Evolutionary conservation across 1,140 invertebrate genomes (phyloP), one percentile per base, ranked within the genome.

Genomic region (Leptinotarsa texana): DNA sequence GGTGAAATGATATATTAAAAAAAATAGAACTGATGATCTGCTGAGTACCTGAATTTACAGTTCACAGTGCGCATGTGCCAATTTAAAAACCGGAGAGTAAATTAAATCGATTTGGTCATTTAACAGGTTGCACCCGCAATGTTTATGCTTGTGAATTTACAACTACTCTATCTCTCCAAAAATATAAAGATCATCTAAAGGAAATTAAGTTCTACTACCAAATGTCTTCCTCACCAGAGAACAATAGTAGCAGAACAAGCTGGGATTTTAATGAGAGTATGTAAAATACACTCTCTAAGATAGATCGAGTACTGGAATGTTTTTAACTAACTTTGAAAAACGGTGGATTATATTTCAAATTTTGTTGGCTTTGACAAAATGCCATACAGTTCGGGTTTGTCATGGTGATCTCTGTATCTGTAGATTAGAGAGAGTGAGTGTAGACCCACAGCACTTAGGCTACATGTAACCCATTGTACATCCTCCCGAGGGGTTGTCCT

Each of bases 291-390:
- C 96, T 84, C 89, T 99, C 1, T 99, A 99, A 83, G 98, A 99
- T 85, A 91, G 98, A 73, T 96, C 99, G 78, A 98, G 96, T 74
- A 99, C 98, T 1, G 89, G 98, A 75, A 98, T 98, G 11, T 99
- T 99, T 88, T 89, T 99, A 47, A 95, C 94, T 0, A 89, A 89
- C 63, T 90, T 98, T 51, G 98, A 99, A 84, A 99, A 99, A 86
- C 94, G 96, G 82, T 99, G 98, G 97, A 97, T 99, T 61, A 98
- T 96, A 13, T 99, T 99, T 87, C 98, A 99, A 91, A 91, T 99
- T 67, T 87, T 99, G 1, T 97, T 95, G 87, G 97, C 96, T 22
- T 85, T 99, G 3, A 93, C 96, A 82, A 95, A 98, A 84, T 96
- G 95, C 84, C 97, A 99, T 82, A 95, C 94, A 85, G 89, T 94